Evolutionary conservation across 2,113 vertebrate genomes (phyloP), one percentile per base, ranked within the genome.

Genomic region (Rhombomys opimus): DNA sequence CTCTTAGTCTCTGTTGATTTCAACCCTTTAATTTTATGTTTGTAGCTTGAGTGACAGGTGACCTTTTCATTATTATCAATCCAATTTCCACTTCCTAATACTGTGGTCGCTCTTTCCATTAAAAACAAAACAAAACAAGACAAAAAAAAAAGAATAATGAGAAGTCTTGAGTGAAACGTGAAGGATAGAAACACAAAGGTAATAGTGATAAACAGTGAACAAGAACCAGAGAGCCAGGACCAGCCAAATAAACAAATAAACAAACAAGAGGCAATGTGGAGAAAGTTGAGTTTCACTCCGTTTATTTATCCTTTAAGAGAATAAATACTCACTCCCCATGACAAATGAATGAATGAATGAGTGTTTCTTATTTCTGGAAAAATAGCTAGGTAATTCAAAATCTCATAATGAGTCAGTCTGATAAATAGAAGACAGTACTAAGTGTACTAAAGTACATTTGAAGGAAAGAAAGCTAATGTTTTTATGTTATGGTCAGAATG

Each of bases 11-110:
- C 72, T 97, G 95, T 90, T 30, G 95, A 80, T 97, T 52, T 95
- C 97, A 96, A 95, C 72, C 50, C 61, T 94, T 98, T 76, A 96
- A 89, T 85, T 97, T 97, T 90, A 95, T 98, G 54, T 91, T 86
- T 98, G 52, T 97, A 93, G 92, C 96, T n/a, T 98, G 93, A 97
- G 96, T 97, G 96, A 95, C 87, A 94, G 65, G 50, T 97, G 91
- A 95, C 63, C 90, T 96, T 97, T 95, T 46, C 93, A 95, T 61
- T 95, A 95, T 84, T 97, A 57, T 89, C 4, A 30, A 52, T 70
- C 15, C 94, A 9, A n/a, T 95, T 89, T 97, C 89, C 35, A 67
- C 8, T 96, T 95, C 81, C 80, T 96, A 35, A 89, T 67, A 70
- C 50, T 96, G 18, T 68, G 97, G 87, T 97, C 32, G 23, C 38